Base-by-base conservation (phyloP, 2,888 invertebrate genomes). In the Bellardia bayeri region DNA sequence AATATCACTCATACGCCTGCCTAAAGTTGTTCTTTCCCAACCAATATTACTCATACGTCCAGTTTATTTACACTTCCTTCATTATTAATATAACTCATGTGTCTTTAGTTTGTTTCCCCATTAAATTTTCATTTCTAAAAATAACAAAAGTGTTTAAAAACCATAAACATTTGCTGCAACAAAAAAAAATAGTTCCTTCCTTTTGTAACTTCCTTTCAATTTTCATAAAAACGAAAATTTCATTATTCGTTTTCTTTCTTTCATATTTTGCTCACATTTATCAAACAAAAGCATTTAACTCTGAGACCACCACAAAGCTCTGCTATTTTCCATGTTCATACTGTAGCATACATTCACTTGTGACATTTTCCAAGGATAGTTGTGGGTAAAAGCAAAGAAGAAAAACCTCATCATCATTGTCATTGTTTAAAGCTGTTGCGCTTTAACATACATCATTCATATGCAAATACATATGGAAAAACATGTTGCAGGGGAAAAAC, bases 361-460 rank as follows among this genome's bases (percentile, higher is more conserved):
- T 75, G 75, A 42, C 58, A 82, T 51, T 51, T 75, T 75, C 16
- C 82, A 82, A 82, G 82, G 82, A 68, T 54, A 13, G 40, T 56
- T 58, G 51, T 68, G 30, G 68, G 45, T 51, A 75, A 56, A 64
- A 33, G 63, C 16, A 0, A 6, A 56, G 16, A 68, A 30, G 14
- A 69, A 69, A 45, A 33, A 40, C 40, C 71, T 30, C 80, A 51
- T 80, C 71, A 63, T 40, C 40, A 54, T 61, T 61, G 63, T 61
- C 71, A 64, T 40, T 80, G n/a, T 49, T 51, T 16, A 54, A 80
- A 74, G 49, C 80, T 80, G 85, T 85, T 85, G 74, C 74, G 37
- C 49, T 69, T 63, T 75, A 33, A 23, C 23, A 23, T 23, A 80
- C 74, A 64, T 68, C 63, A 63, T 72, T 71, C 64, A 51, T 40